These are phyloP conservation scores for Clusia tigrina DNA, from an alignment of 2,888 invertebrate species.

Conservation along the genomic window DNA sequence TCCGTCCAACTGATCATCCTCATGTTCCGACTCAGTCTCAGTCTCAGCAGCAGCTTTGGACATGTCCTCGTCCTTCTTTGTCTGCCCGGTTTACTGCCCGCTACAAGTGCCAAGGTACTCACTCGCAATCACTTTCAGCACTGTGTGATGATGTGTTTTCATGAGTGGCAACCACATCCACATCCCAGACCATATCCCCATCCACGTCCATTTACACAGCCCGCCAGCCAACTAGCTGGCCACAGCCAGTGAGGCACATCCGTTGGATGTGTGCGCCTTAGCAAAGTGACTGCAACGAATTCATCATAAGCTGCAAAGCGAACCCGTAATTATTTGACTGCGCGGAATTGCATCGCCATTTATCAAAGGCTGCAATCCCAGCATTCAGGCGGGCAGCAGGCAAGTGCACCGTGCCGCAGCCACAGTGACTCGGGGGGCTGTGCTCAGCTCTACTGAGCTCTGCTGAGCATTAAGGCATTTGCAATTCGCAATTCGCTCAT, in stretches of 20 bases:
- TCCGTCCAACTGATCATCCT: conserved; percentile 6
- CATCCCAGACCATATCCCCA: neutral
- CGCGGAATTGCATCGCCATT: conserved; percentile 36
- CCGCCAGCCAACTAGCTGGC: neutral
- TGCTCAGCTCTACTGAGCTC: neutral
- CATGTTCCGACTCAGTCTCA: neutral
- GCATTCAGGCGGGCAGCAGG: neutral
- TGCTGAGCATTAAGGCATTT: conserved; percentile 21
- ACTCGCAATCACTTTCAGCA: neutral
- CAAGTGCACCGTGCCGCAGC: neutral
- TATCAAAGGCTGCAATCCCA: conserved; percentile 30
- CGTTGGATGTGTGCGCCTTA: neutral
- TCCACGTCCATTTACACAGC: neutral
- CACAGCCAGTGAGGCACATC: neutral
- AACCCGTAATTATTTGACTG: conserved; percentile 41
- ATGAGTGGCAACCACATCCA: neutral
- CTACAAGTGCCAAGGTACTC: neutral
- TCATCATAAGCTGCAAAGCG: conserved; percentile 22
- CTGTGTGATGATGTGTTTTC: neutral
- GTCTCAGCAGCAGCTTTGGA: neutral
- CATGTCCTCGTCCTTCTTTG: neutral
- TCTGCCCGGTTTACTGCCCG: too few relatives aligned
- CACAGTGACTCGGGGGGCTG: neutral
- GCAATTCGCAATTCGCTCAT: neutral
- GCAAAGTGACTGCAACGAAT: neutral